phyloP scores from a whole-genome alignment of 2,113 vertebrate species.

The Callaeas wilsoni region DNA sequence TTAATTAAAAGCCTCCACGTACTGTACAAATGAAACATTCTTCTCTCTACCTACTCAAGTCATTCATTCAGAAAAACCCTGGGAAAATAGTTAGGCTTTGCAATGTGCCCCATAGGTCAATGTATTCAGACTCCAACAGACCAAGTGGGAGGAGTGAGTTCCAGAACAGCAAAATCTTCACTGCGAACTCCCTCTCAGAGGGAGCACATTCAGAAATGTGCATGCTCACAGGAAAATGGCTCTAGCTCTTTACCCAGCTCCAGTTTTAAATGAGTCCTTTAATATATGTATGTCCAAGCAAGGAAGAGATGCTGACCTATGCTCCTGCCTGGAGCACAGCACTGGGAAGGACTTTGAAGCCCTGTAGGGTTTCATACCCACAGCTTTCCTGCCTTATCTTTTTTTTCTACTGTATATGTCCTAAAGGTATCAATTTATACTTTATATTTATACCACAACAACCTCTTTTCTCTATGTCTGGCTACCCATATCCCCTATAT shows the following conservation, averaged over 20 bases:
- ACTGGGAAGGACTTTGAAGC: neutral
- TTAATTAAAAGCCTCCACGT: slow-evolving; percentile 56
- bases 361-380: neutral
- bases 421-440: neutral
- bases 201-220: neutral
- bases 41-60: slow-evolving; percentile 61
- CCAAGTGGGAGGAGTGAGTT: slow-evolving; percentile 50
- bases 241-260: neutral
- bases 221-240: neutral
- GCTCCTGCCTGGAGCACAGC: neutral
- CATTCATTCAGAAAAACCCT: slow-evolving; percentile 67
- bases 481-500: neutral
- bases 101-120: slow-evolving; percentile 53
- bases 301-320: slow-evolving; percentile 1
- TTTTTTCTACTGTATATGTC: neutral
- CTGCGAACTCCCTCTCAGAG: neutral
- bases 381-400: neutral
- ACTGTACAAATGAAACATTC: slow-evolving; percentile 57
- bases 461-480: neutral
- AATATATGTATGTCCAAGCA: neutral
- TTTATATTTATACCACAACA: neutral
- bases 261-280: slow-evolving; percentile 7
- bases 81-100: slow-evolving; percentile 60
- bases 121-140: slow-evolving; percentile 45
- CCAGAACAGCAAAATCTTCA: slow-evolving; percentile 25